Conservation (phyloP, 2,797 vertebrate species). For the Sus cebifrons region DNA sequence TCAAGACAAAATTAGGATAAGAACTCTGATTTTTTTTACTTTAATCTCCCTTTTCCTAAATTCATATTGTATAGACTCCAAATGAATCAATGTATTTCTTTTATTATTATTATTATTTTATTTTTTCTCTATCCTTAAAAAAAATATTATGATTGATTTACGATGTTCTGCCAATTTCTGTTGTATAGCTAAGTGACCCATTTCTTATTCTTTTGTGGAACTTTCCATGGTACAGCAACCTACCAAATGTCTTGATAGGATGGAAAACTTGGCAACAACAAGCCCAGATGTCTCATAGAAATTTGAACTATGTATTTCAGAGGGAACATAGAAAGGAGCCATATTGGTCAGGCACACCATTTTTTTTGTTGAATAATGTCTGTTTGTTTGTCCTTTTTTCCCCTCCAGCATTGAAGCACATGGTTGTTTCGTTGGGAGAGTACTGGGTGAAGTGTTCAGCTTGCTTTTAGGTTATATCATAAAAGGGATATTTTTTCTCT, state of each 20-base stretch:
- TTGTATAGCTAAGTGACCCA: too few species aligned
- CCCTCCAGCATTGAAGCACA: not conserved
- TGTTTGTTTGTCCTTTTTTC: not conserved
- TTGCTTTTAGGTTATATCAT: not conserved
- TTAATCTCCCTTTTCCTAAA: not conserved
- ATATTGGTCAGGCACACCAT: not conserved
- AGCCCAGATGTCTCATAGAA: not conserved
- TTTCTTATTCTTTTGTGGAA: not conserved
- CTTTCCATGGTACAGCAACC: not conserved
- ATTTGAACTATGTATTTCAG: not conserved
- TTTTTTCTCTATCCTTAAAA: too few species aligned
- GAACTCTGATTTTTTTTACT: not conserved
- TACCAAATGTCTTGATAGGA: not conserved
- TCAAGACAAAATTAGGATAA: not conserved
- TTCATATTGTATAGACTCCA: not conserved
- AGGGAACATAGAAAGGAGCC: not conserved
- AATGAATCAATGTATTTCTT: not conserved
- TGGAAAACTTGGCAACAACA: not conserved
- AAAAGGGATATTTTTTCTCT: not conserved
- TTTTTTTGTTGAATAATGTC: not conserved
- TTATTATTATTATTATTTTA: too few species aligned
- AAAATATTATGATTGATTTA: too few species aligned
- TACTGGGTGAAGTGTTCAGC: not conserved
- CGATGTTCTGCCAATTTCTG: too few species aligned
- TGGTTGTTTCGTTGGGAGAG: not conserved